Conservation (phyloP, 2,113 vertebrate species). For the Hyla sarda region DNA sequence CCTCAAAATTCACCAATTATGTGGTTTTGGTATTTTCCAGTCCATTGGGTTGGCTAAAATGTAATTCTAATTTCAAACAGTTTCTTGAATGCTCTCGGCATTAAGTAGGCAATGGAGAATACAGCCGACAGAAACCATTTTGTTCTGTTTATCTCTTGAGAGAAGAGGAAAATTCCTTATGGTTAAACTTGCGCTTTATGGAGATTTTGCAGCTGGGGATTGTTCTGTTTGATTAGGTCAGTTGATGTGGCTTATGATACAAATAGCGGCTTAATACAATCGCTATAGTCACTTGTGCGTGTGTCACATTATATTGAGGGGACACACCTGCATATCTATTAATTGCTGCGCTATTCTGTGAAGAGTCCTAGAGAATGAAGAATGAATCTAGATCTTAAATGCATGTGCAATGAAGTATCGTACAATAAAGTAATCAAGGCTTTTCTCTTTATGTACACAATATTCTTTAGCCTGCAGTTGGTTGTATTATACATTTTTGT, state of each 20-base stretch:
- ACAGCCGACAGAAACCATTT: constrained; percentile 50
- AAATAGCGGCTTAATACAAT: constrained; percentile 38
- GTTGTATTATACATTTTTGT: not conserved
- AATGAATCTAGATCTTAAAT: constrained; percentile 10
- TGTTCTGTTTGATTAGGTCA: constrained; percentile 31
- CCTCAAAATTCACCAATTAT: constrained; percentile 58
- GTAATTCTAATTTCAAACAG: constrained; percentile 51
- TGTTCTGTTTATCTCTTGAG: constrained; percentile 55
- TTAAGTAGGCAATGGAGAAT: constrained; percentile 58
- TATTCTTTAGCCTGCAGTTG: not conserved
- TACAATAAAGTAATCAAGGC: not conserved
- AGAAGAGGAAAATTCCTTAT: constrained; percentile 33
- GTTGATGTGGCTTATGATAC: not conserved
- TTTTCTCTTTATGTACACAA: not conserved
- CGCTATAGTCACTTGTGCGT: constrained; percentile 6
- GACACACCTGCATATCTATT: constrained; percentile 25
- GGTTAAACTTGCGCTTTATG: constrained; percentile 31
- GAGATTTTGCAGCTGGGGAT: constrained; percentile 37
- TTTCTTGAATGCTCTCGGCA: constrained; percentile 49
- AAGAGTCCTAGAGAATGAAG: not conserved
- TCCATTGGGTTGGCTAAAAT: constrained; percentile 58
- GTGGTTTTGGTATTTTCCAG: constrained; percentile 56
- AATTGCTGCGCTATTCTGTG: not conserved
- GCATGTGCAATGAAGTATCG: not conserved
- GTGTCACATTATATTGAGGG: not conserved